Evolutionary conservation across 1,140 invertebrate species (phyloP).

Genomic region (Nephila pilipes): DNA sequence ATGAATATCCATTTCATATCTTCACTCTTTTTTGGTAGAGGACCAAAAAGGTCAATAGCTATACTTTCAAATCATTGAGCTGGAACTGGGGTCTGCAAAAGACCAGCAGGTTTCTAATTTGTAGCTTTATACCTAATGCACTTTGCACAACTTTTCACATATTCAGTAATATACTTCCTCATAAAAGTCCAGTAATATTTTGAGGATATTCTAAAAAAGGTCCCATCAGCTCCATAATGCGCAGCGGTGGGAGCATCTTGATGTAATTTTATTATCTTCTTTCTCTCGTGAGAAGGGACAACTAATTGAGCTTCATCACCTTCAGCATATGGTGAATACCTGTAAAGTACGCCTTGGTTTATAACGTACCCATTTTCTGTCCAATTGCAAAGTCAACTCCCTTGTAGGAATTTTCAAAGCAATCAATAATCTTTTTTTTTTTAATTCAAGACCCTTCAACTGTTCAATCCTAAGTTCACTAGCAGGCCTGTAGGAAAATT

Average conservation of each 20-base stretch:
- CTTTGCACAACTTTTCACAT: no score
- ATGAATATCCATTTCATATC: no score
- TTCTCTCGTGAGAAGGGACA: neutral
- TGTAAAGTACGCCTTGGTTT: neutral
- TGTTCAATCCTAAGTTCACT: neutral
- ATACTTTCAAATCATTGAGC: no score
- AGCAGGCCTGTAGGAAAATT: neutral
- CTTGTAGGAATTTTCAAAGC: neutral
- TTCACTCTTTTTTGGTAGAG: no score
- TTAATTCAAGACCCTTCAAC: neutral
- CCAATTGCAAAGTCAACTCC: neutral
- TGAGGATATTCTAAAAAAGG: no score
- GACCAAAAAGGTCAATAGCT: no score
- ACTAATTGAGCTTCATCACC: neutral
- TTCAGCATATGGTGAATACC: neutral
- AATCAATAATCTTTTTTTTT: constrained; percentile 6
- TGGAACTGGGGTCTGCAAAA: no score
- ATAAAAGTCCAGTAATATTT: no score
- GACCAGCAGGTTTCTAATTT: no score
- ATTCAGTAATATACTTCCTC: no score
- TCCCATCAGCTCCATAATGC: neutral
- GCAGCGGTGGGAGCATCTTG: neutral
- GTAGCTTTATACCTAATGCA: no score
- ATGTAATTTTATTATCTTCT: neutral
- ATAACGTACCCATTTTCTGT: neutral